These are phyloP conservation scores for Myopa tessellatipennis DNA, from an alignment of 2,888 invertebrate species.

Conservation along the genomic window DNA sequence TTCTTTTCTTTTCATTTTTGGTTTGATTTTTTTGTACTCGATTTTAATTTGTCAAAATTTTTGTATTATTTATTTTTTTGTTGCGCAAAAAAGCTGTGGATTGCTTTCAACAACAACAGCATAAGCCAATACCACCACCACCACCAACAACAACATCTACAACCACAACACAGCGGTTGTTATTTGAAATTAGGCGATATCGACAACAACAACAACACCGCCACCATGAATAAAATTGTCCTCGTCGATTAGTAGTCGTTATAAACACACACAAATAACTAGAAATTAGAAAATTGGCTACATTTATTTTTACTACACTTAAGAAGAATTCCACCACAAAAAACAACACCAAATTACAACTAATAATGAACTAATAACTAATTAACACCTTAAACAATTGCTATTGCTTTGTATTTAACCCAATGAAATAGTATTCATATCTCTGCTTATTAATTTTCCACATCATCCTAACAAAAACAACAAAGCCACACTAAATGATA, in stretches of 20 bases:
- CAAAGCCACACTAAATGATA: too few species aligned
- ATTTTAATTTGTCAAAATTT: slow-evolving; percentile 46
- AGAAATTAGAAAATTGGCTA: slow-evolving; percentile 7
- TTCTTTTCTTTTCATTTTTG: slow-evolving; percentile 40
- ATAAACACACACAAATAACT: background rate
- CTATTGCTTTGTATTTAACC: too few species aligned
- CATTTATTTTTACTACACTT: slow-evolving; percentile 1
- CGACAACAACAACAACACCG: slow-evolving; percentile 49
- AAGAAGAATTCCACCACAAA: background rate
- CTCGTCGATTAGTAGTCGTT: too few species aligned
- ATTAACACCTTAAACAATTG: too few species aligned
- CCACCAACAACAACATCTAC: background rate
- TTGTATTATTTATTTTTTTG: slow-evolving; percentile 41
- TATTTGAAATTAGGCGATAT: background rate
- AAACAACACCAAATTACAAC: background rate
- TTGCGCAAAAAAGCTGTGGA: slow-evolving; percentile 45
- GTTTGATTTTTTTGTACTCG: slow-evolving; percentile 16
- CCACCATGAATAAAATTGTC: slow-evolving; percentile 29
- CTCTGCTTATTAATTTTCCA: too few species aligned
- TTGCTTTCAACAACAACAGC: slow-evolving; percentile 45
- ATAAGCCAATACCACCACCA: background rate
- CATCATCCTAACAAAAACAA: too few species aligned
- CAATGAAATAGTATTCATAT: too few species aligned
- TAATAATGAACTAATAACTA: too few species aligned
- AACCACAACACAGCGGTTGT: background rate